Conservation (phyloP, 2,113 vertebrate genomes). For the Cyanoramphus novaezelandiae region DNA sequence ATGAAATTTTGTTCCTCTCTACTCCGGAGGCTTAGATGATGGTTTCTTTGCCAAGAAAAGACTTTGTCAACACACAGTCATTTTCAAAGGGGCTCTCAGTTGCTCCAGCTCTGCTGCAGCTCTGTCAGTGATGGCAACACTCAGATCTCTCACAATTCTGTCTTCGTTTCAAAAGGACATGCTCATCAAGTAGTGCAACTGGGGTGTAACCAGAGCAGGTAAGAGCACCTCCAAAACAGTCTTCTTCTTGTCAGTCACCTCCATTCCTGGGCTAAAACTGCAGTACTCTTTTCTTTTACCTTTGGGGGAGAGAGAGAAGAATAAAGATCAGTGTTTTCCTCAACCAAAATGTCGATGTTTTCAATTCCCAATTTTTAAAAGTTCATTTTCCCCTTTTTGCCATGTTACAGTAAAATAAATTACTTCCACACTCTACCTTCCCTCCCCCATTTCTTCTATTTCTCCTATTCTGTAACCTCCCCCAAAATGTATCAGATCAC, state of each 20-base stretch:
- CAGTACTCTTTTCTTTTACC: not conserved
- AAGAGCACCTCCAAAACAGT: not conserved
- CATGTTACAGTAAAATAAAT: not conserved
- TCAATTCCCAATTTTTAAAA: not conserved
- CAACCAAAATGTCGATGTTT: not conserved
- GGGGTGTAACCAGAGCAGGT: not conserved
- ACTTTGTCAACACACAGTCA: not conserved
- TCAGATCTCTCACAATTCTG: not conserved
- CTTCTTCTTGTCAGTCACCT: not conserved
- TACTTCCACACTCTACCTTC: not conserved
- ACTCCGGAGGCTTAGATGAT: not conserved
- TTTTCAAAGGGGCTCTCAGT: not conserved
- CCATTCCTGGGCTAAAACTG: not conserved
- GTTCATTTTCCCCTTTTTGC: not conserved
- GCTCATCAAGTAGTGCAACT: not conserved
- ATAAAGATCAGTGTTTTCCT: not conserved
- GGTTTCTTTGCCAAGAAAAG: conserved; percentile 22
- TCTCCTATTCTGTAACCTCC: not conserved
- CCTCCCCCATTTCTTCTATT: not conserved
- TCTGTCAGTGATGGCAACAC: not conserved
- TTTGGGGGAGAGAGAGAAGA: not conserved
- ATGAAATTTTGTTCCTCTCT: conserved; percentile 41
- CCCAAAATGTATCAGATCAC: not conserved
- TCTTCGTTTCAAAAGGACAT: not conserved
- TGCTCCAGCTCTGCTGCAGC: not conserved